Evolutionary conservation across 2,113 vertebrate species (phyloP).

Genomic region (Noturus placidus): DNA sequence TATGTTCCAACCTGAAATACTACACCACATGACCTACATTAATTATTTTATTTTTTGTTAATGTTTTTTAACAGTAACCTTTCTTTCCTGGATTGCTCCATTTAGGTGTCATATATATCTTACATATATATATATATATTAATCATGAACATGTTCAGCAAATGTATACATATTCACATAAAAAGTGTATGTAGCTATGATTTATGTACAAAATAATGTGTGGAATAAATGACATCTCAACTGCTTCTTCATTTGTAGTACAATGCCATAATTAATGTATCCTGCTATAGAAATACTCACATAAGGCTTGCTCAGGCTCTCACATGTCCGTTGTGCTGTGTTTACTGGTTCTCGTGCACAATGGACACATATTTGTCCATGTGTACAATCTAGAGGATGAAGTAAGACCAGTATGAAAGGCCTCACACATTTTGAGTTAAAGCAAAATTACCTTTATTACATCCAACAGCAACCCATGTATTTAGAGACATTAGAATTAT

Average conservation of each 20-base stretch:
- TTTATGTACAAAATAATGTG: background rate
- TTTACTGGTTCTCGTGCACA: conserved; percentile 56
- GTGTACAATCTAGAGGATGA: conserved; percentile 43
- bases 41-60: background rate
- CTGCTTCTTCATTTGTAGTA: background rate
- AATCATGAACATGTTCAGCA: background rate
- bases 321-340: conserved; percentile 65
- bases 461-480: background rate
- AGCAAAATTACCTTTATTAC: background rate
- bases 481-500: background rate
- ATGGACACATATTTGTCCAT: conserved; percentile 65
- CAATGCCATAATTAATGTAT: background rate
- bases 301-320: conserved; percentile 62
- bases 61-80: background rate
- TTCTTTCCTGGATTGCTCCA: background rate
- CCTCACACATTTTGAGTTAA: background rate
- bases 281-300: conserved; percentile 52
- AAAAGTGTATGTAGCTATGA: background rate
- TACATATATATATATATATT: background rate
- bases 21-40: background rate
- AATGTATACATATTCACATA: background rate
- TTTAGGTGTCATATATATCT: background rate
- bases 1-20: background rate
- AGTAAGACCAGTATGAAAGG: conserved; percentile 2
- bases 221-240: background rate